Evolutionary conservation across 2,113 vertebrate genomes (phyloP), one percentile per base, ranked within the genome.

Genomic region (Geococcyx californianus): DNA sequence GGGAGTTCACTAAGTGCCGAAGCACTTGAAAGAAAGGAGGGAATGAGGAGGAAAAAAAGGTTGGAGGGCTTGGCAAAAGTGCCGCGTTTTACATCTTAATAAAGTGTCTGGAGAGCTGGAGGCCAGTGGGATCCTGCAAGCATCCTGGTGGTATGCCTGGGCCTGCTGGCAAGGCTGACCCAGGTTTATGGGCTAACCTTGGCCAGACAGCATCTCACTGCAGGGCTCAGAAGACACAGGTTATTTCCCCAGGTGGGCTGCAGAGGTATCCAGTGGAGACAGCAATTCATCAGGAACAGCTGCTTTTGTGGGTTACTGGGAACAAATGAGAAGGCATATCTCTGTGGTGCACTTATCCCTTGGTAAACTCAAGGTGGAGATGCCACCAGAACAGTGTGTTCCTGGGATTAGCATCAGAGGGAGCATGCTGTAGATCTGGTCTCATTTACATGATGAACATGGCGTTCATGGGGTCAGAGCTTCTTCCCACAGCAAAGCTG

Each of bases 61-160:
- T 44, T 47, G 59, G 64, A 58, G 56, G 38, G 25, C 55, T 95
- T 77, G 64, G 79, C 23, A 69, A 52, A 93, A 47, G 20, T 47
- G 63, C 62, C 4, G 3, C 0, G 0, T 34, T 94, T 96, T 95
- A 70, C 64, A 74, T 95, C 64, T 83, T 78, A 62, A 56, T 88
- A 82, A 82, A 78, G 56, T 34, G 59, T 63, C 60, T 93, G 85
- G 81, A 84, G 84, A 96, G 34, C 80, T 93, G 55, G 26, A 52
- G 38, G 70, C 34, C 0, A 1, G 42, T 77, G 79, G 17, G 59
- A 28, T 66, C 56, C 62, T 86, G 56, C 64, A 75, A 66, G 34
- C 2, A 2, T 75, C 77, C 56, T 38, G 42, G 60, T 11, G 9
- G 33, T 78, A 51, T 94, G 77, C 56, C 73, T 85, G 56, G 55